A percentile compares a stretch with the other conserved stretches of the same genome.
phyloP scores from a whole-genome alignment of 2,797 vertebrate genomes.

The Potorous gilbertii region DNA sequence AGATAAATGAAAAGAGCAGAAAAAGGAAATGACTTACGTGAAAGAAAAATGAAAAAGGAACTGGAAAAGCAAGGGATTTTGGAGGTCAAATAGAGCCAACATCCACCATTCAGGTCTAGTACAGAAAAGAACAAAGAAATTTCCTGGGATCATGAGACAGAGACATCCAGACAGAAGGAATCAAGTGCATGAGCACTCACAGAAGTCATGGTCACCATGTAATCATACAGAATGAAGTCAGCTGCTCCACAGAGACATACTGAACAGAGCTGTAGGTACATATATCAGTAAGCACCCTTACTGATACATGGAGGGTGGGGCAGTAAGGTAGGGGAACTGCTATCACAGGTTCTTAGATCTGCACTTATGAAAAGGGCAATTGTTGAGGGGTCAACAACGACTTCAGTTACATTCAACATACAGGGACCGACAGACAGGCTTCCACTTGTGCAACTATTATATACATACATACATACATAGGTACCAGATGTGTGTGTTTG shows the following conservation, averaged over 20 bases:
- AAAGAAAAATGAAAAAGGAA: neutral
- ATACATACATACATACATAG: no score
- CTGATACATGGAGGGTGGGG: no score
- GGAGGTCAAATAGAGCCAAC: neutral
- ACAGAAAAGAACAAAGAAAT: neutral
- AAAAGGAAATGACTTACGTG: conserved; percentile 12
- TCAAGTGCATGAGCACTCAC: neutral
- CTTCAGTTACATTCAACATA: no score
- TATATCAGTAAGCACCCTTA: no score
- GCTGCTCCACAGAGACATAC: neutral
- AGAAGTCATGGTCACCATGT: neutral
- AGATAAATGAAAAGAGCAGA: neutral
- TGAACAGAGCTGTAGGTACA: neutral
- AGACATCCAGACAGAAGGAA: neutral
- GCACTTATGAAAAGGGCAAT: no score
- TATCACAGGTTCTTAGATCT: no score
- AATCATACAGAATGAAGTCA: neutral
- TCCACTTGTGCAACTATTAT: no score
- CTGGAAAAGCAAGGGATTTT: neutral
- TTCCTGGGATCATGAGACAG: neutral
- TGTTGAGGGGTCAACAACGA: no score
- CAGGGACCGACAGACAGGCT: no score
- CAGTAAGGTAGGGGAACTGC: no score
- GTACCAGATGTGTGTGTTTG: no score
- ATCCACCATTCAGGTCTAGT: neutral